Evolutionary conservation across 2,888 invertebrate genomes (phyloP), one percentile per base, ranked within the genome.

Genomic region (Heliconius ismenius): DNA sequence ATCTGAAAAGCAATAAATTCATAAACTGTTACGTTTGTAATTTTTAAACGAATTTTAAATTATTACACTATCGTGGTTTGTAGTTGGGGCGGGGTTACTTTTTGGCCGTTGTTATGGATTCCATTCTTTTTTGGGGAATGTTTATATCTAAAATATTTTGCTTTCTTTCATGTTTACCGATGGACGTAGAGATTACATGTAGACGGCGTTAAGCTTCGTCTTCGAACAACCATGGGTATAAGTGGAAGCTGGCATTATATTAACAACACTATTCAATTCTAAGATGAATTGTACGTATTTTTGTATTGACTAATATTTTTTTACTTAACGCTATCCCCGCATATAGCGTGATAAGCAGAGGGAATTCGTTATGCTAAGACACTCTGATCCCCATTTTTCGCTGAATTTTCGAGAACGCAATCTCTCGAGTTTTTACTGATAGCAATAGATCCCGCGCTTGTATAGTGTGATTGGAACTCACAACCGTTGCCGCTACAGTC

Each of bases 1-100:
- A 67, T 67, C 67, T 67, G 67, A 39, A 62, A 67, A 39, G 24
- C 67, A 67, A 67, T 67, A 67, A 67, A 67, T 67, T 67, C 67
- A 39, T 67, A 39, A 24, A 24, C 67, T 39, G 39, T 24, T 39
- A 39, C 67, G 39, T 39, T n/a, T 67, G 67, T 28, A 28, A 67
- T 67, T 67, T 67, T n/a, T 18, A 67, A 39, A 39, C 24, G 24
- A 67, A 24, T 67, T 67, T 39, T 67, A n/a, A 67, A 39, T 39
- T 67, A 39, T 24, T 24, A 3, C 11, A 39, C 15, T 24, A 24
- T 39, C 21, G 24, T 24, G 3, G 39, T 24, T 26, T 26, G 24
- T 24, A 24, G 26, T 24, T 26, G 26, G 24, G 6, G 4, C 18
- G 26, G 24, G 6, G 4, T 13, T 15, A 13, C n/a, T 24, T 62